Conservation (phyloP, 1,140 invertebrate species). For the Tigriopus japonicus region DNA sequence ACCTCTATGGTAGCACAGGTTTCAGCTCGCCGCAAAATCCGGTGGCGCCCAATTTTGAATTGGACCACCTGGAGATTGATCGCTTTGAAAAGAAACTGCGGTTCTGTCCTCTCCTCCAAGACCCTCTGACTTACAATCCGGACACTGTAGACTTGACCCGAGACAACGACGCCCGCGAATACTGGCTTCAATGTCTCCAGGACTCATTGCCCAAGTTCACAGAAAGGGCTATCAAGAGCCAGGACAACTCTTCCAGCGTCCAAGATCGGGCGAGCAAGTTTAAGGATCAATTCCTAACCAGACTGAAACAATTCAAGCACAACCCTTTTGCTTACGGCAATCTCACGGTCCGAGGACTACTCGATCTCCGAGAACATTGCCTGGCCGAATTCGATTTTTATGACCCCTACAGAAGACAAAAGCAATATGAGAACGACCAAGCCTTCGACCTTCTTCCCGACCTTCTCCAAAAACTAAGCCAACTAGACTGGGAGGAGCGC, state of each 20-base stretch:
- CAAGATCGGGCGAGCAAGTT: constrained; percentile 6
- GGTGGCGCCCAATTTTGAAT: no score
- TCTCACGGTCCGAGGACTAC: constrained; percentile 62
- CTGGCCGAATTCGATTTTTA: constrained; percentile 75
- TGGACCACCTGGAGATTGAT: constrained; percentile 47
- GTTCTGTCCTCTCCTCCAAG: constrained; percentile 42
- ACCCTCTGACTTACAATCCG: constrained; percentile 48
- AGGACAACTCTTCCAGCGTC: constrained; percentile 28
- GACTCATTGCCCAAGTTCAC: constrained; percentile 51
- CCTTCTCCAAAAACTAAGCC: constrained; percentile 34
- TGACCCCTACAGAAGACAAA: constrained; percentile 67
- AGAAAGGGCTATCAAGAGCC: constrained; percentile 52
- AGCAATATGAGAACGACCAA: constrained; percentile 43
- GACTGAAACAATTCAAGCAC: background rate
- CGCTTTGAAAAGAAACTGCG: constrained; percentile 37
- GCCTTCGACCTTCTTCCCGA: constrained; percentile 34
- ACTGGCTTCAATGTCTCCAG: constrained; percentile 82
- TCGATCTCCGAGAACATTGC: constrained; percentile 80
- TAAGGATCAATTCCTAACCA: constrained; percentile 8
- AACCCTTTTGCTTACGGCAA: constrained; percentile 59
- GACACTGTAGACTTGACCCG: constrained; percentile 71
- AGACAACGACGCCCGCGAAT: constrained; percentile 65
- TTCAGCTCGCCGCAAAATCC: constrained; percentile 21
- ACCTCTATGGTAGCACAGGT: constrained; percentile 51
- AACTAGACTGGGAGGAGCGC: constrained; percentile 31